Conservation (phyloP, 2,888 invertebrate genomes). For the Muschampia plurimacula region DNA sequence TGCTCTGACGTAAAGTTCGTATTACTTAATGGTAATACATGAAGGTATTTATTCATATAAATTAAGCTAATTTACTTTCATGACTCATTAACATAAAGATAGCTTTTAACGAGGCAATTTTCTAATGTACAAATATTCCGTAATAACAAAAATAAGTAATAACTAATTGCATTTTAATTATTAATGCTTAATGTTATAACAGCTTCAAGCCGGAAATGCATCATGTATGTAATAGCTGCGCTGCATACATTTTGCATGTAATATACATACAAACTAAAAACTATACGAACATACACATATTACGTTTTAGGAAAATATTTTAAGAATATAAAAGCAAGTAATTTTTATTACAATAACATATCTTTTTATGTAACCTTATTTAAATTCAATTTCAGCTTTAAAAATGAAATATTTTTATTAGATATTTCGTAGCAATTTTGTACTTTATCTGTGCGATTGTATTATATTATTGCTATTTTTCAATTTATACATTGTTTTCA, state of each 20-base stretch:
- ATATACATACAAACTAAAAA: background rate
- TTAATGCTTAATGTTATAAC: constrained; percentile 20
- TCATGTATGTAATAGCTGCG: constrained; percentile 16
- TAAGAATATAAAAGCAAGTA: too few species aligned
- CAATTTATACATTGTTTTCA: too few species aligned
- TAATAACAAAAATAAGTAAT: constrained; percentile 10
- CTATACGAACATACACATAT: background rate
- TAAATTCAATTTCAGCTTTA: too few species aligned
- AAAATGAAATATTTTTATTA: too few species aligned
- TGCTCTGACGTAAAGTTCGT: background rate
- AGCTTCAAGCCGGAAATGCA: constrained; percentile 21
- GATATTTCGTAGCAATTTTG: too few species aligned
- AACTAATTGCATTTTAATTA: constrained; percentile 12
- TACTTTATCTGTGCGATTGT: too few species aligned
- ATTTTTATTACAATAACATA: too few species aligned
- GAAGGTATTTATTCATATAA: background rate
- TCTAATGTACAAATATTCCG: constrained; percentile 16
- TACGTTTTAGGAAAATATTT: background rate
- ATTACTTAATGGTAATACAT: constrained; percentile 11
- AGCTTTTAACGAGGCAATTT: background rate
- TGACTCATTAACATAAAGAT: constrained; percentile 9
- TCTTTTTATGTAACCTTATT: background rate
- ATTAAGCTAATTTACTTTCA: background rate
- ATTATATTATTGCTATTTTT: too few species aligned
- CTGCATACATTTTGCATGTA: constrained; percentile 15